Base-by-base conservation (phyloP, 2,113 vertebrate species). In the Pampusana beccarii region DNA sequence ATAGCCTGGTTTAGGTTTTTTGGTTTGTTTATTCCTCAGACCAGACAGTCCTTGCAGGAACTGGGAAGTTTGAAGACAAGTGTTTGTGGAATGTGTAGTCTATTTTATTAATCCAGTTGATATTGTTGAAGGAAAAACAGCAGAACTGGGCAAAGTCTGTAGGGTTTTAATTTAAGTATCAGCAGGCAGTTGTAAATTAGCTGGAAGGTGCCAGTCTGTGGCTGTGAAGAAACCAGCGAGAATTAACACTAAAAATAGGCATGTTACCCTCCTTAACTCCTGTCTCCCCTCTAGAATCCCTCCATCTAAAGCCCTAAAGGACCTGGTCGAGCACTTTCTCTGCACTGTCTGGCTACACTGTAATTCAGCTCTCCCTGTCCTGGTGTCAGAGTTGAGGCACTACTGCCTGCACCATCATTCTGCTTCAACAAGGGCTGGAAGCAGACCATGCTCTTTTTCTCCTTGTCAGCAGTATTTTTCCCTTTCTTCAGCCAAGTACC, bases 101-200 rank as follows among this genome's bases (percentile, higher is more conserved):
- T 80, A 0, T 88, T 86, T 83, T 71, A 62, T 93, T 92, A 83
- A 86, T 86, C 51, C 46, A 58, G 6, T 78, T 89, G 51, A 66
- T 67, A 36, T 1, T 62, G 17, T 77, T 95, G 64, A 84, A 91
- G 69, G 60, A 62, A 74, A 88, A 84, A 1, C 53, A 84, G 42
- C 44, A 64, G 56, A 95, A 79, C 1, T 67, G 13, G 6, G 13
- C 44, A 11, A 71, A 88, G 40, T 57, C 53, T 72, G 60, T 61
- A 77, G 29, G 54, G 36, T 94, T 93, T 85, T 92, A 86, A 69
- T 88, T 79, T 66, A 54, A 40, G 17, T 66, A 60, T 83, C 91
- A 91, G 86, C 91, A 91, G 69, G 60, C 75, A 78, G 33, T 54
- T 91, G 72, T 84, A 90, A 86, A 88, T 74, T 51, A 91, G 51